Percentiles rank a stretch among this genome's conserved stretches.
phyloP scores from a whole-genome alignment of 1,140 invertebrate species.

The Atopsyche davidsoni region DNA sequence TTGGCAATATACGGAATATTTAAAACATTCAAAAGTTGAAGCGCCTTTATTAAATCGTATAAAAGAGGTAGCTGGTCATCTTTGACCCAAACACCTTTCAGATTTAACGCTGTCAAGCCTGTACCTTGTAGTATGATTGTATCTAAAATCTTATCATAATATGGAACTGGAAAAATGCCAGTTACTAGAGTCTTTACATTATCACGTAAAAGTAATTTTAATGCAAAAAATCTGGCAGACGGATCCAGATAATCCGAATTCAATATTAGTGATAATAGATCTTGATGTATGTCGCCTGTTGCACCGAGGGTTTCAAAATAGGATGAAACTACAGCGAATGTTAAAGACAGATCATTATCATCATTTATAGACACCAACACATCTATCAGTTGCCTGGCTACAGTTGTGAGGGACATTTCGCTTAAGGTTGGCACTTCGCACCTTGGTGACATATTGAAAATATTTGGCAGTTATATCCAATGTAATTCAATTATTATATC shows the following conservation, averaged over 20 bases:
- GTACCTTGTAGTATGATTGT: constrained; percentile 54
- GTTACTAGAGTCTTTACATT: constrained; percentile 56
- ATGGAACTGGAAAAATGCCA: constrained; percentile 58
- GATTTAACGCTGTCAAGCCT: constrained; percentile 54
- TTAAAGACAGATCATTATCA: constrained; percentile 48
- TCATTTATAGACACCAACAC: constrained; percentile 42
- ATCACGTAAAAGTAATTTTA: constrained; percentile 54
- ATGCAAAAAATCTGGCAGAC: constrained; percentile 54
- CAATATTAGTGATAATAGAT: constrained; percentile 55
- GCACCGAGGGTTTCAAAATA: constrained; percentile 51
- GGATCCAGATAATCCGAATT: constrained; percentile 58
- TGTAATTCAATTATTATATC: neutral
- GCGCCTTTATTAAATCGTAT: constrained; percentile 51
- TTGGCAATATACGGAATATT: constrained; percentile 63
- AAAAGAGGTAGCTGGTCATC: constrained; percentile 58
- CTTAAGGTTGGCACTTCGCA: constrained; percentile 43
- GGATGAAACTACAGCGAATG: constrained; percentile 51
- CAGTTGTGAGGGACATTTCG: constrained; percentile 43
- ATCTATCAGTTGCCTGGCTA: constrained; percentile 45
- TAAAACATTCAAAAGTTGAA: constrained; percentile 50
- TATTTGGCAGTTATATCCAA: no score
- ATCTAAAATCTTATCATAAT: constrained; percentile 59
- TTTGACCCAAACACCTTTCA: constrained; percentile 64
- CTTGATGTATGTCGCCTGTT: constrained; percentile 57
- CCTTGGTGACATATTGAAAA: constrained; percentile 46